Conservation (phyloP, 2,797 vertebrate genomes). For the Prionace glauca region DNA sequence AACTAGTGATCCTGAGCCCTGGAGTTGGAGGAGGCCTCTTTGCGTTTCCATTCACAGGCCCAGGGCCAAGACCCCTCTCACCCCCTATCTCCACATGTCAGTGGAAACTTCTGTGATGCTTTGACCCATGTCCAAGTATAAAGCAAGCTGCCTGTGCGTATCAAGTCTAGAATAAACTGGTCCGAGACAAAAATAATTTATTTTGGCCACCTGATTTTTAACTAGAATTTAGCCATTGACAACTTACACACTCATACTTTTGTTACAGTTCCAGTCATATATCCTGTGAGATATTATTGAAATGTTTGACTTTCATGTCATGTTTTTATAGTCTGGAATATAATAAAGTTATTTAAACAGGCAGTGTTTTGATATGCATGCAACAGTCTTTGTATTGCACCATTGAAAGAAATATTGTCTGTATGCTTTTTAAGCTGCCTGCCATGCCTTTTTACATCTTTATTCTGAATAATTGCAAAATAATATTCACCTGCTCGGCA, state of each 20-base stretch:
- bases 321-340: slow-evolving; percentile 16
- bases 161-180: slow-evolving; percentile 26
- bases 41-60: slow-evolving; percentile 14
- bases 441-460: neutral
- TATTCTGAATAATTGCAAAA: neutral
- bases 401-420: neutral
- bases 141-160: slow-evolving; percentile 3
- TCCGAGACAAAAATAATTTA: slow-evolving; percentile 21
- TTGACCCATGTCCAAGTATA: slow-evolving; percentile 13
- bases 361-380: neutral
- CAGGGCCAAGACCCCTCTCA: neutral
- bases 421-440: neutral
- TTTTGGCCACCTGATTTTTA: neutral
- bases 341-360: slow-evolving; percentile 12
- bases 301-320: slow-evolving; percentile 5
- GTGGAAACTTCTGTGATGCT: slow-evolving; percentile 28
- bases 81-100: slow-evolving; percentile 25
- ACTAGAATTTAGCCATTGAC: slow-evolving; percentile 12
- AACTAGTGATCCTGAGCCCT: neutral
- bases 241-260: slow-evolving; percentile 8
- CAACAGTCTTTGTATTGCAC: neutral
- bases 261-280: neutral
- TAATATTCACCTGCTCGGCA: neutral
- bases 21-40: slow-evolving; percentile 18
- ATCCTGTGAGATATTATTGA: slow-evolving; percentile 18